Evolutionary conservation across 2,113 vertebrate species (phyloP).

Genomic region (human): DNA sequence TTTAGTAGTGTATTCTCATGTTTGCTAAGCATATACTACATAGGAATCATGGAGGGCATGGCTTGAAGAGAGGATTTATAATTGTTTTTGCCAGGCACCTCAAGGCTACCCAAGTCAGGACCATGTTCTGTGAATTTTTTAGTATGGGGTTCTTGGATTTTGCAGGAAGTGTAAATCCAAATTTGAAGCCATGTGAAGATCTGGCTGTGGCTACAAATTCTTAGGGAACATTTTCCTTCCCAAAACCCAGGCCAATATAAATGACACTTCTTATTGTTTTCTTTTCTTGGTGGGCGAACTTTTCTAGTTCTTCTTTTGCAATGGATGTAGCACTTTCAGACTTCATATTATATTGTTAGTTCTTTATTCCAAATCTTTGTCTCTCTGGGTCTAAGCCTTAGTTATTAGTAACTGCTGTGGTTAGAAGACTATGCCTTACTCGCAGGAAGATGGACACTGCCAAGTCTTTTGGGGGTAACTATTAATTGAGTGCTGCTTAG

Average conservation of each 20-base stretch:
- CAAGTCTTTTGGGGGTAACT: not conserved
- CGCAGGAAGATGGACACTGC: not conserved
- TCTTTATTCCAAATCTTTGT: not conserved
- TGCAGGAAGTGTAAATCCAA: not conserved
- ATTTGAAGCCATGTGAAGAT: not conserved
- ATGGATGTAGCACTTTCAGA: not conserved
- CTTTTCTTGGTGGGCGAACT: not conserved
- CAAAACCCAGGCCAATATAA: not conserved
- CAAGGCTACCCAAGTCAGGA: not conserved
- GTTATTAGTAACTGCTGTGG: not conserved
- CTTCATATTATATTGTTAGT: not conserved
- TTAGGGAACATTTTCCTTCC: not conserved
- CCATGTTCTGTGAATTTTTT: not conserved
- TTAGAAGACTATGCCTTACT: not conserved
- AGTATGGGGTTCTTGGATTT: not conserved
- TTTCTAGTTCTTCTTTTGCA: not conserved
- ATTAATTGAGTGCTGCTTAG: not conserved
- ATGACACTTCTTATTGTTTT: not conserved
- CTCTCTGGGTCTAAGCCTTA: not conserved
- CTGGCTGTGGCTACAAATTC: not conserved
- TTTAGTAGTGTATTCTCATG: not conserved
- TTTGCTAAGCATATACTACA: not conserved
- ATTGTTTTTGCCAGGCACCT: not conserved
- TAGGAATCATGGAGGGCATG: not conserved
- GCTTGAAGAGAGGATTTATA: not conserved